Conservation (phyloP, 2,888 invertebrate genomes). For the Adineta ricciae region DNA sequence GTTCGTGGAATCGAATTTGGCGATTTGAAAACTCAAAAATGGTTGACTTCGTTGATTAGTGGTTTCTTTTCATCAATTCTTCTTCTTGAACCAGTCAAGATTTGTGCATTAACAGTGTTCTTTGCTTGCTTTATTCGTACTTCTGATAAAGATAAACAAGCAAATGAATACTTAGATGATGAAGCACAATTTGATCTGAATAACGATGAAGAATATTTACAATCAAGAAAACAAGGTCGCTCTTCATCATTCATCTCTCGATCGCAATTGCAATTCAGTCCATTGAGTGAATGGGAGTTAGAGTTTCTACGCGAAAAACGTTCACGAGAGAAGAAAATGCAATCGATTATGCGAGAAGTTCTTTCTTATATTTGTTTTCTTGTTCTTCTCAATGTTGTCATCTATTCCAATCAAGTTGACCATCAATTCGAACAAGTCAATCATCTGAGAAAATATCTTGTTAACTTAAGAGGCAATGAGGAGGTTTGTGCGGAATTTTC, state of each 20-base stretch:
- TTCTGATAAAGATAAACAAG: too few relatives aligned
- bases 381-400: constrained; percentile 37
- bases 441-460: constrained; percentile 42
- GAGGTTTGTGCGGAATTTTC: background rate
- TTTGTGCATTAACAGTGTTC: too few relatives aligned
- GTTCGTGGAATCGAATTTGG: background rate
- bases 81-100: too few relatives aligned
- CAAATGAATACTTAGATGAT: too few relatives aligned
- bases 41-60: background rate
- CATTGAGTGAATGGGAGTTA: constrained; percentile 21
- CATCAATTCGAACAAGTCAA: constrained; percentile 48
- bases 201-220: too few relatives aligned
- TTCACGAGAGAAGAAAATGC: constrained; percentile 38
- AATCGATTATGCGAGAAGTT: constrained; percentile 38
- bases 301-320: constrained; percentile 40
- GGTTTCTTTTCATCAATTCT: background rate
- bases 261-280: background rate
- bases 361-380: constrained; percentile 38
- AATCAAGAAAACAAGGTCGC: too few relatives aligned
- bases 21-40: background rate
- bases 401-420: constrained; percentile 46
- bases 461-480: background rate
- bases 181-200: too few relatives aligned
- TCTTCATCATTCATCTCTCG: background rate
- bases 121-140: too few relatives aligned